phyloP scores from a whole-genome alignment of 2,888 invertebrate genomes.

The Saturnia pavonia region DNA sequence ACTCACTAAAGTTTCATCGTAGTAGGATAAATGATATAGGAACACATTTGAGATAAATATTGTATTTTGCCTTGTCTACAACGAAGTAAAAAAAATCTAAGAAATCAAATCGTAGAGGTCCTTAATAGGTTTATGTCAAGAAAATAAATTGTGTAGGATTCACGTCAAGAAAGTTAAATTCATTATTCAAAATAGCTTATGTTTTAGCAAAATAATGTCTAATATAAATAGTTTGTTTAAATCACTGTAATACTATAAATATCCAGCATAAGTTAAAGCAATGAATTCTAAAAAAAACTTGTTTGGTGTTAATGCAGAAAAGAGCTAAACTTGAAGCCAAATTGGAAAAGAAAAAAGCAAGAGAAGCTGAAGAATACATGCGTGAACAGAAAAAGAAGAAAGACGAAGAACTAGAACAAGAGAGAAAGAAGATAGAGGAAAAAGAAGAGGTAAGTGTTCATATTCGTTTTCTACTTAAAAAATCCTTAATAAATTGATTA shows the following conservation, averaged over 20 bases:
- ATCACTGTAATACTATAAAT: background rate
- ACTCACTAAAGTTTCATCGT: no score
- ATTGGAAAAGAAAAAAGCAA: conserved; percentile 90
- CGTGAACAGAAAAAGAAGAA: conserved; percentile 90
- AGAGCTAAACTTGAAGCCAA: conserved; percentile 96
- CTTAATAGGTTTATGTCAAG: no score
- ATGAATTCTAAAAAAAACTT: background rate
- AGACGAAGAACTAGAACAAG: conserved; percentile 88
- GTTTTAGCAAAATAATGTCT: no score
- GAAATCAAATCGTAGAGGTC: no score
- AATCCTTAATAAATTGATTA: background rate
- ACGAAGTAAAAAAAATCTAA: no score
- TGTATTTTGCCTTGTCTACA: no score
- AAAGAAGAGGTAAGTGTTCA: conserved; percentile 74
- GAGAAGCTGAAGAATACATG: conserved; percentile 90
- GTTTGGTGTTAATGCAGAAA: conserved; percentile 81
- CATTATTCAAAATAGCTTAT: background rate
- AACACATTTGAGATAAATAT: no score
- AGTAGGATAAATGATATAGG: no score
- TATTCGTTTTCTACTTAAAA: background rate
- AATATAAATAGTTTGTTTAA: no score
- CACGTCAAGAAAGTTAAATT: background rate
- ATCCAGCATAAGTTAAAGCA: background rate
- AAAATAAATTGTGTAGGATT: no score
- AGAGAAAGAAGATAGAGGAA: conserved; percentile 87